Conservation (phyloP, 2,888 invertebrate species). For the Drosophila aldrichi region DNA sequence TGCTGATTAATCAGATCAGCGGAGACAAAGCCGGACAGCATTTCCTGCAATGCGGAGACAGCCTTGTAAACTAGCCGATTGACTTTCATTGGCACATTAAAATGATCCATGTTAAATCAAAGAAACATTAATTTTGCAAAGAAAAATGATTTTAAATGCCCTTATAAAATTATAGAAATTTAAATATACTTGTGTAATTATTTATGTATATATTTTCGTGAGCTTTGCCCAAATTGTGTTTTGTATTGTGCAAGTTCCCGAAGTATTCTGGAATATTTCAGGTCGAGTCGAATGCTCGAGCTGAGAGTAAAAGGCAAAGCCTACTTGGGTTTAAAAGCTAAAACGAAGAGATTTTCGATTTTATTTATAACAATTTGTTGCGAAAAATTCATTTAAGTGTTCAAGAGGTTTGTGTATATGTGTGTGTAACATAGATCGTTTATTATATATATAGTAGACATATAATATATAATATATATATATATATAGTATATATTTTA, state of each 20-base stretch:
- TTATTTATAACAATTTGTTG: slow-evolving; percentile 62
- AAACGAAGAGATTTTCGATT: slow-evolving; percentile 49
- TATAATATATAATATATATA: slow-evolving; percentile 35
- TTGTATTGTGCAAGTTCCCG: neutral
- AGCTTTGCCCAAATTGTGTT: neutral
- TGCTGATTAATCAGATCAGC: slow-evolving; percentile 24
- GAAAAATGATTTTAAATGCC: neutral
- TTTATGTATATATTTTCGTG: neutral
- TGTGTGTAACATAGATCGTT: slow-evolving; percentile 44
- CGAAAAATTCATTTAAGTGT: slow-evolving; percentile 33
- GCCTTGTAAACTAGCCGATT: slow-evolving; percentile 72
- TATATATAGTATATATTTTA: slow-evolving; percentile 41
- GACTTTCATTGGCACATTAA: slow-evolving; percentile 58
- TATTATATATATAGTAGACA: slow-evolving; percentile 53
- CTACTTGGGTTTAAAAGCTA: slow-evolving; percentile 48
- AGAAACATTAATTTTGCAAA: slow-evolving; percentile 7
- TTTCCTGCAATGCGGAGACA: slow-evolving; percentile 34
- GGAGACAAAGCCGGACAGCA: slow-evolving; percentile 16
- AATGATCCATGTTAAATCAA: slow-evolving; percentile 56
- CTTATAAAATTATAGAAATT: neutral
- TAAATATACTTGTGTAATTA: neutral
- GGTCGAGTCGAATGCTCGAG: neutral
- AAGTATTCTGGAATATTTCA: neutral
- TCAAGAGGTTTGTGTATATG: slow-evolving; percentile 25
- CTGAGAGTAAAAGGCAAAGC: slow-evolving; percentile 3